Percentiles rank a stretch among this genome's conserved stretches.
Evolutionary conservation across 1,140 invertebrate species (phyloP).

Genomic region (Octopus sinensis): DNA sequence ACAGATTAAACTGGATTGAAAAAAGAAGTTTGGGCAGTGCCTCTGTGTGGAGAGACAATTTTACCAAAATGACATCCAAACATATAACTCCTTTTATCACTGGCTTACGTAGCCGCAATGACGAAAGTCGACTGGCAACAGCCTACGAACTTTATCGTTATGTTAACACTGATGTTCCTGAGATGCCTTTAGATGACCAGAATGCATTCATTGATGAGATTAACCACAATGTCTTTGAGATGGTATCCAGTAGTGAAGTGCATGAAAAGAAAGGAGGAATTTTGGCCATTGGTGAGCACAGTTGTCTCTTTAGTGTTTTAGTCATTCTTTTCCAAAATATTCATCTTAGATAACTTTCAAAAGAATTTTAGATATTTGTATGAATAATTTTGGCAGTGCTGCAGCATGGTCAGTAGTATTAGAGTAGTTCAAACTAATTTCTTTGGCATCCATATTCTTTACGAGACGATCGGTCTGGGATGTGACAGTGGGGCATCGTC

Average conservation of each 20-base stretch:
- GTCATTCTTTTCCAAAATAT: no score
- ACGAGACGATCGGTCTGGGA: no score
- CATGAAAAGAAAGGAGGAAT: constrained; percentile 95
- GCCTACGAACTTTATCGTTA: constrained; percentile 84
- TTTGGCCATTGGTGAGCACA: constrained; percentile 76
- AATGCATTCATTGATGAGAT: constrained; percentile 89
- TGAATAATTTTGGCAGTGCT: no score
- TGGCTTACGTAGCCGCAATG: constrained; percentile 83
- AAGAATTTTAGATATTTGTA: no score
- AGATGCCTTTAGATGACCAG: constrained; percentile 82
- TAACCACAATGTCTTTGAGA: constrained; percentile 91
- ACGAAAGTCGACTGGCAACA: constrained; percentile 78
- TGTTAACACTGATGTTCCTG: constrained; percentile 86
- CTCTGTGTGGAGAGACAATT: no score
- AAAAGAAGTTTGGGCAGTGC: no score
- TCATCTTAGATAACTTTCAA: no score
- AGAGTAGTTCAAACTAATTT: no score
- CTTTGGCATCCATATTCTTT: no score
- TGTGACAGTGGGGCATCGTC: no score
- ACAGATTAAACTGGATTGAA: no score
- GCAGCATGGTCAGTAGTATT: no score
- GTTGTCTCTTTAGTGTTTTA: background rate
- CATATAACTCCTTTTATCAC: constrained; percentile 66
- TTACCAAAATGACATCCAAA: constrained; percentile 3
- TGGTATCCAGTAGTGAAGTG: constrained; percentile 87